Conservation (phyloP, 35 echinoderm and acorn worm species). For the Hemicentrotus pulcherrimus region DNA sequence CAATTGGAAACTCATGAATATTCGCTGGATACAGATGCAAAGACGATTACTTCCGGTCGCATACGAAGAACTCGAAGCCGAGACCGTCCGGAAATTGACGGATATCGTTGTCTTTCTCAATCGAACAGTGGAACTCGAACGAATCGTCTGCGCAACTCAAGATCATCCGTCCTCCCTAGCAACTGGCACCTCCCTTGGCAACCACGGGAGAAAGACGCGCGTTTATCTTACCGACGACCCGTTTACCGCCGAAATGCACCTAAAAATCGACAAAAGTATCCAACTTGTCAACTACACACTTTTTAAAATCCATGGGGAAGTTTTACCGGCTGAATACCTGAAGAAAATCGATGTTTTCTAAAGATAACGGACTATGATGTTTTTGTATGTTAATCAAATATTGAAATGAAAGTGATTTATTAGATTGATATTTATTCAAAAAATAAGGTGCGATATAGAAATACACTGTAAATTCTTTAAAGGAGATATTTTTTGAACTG, state of each 20-base stretch:
- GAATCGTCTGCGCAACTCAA: conserved; percentile 67
- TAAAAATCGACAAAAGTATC: conserved; percentile 53
- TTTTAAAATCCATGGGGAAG: neutral
- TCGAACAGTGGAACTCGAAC: conserved; percentile 3
- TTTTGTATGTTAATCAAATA: too few species aligned
- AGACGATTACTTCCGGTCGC: conserved; percentile 31
- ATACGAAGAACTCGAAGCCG: conserved; percentile 70
- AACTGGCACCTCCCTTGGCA: conserved; percentile 62
- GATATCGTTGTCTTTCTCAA: conserved; percentile 70
- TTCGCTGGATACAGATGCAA: conserved; percentile 54
- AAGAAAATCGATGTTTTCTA: conserved; percentile 32
- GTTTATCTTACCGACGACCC: conserved; percentile 70
- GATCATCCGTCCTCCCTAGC: conserved; percentile 71
- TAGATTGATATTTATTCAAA: too few species aligned
- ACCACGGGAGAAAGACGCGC: conserved; percentile 58
- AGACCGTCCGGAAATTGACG: conserved; percentile 55
- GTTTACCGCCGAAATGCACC: conserved; percentile 36
- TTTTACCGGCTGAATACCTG: conserved; percentile 58
- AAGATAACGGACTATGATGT: neutral
- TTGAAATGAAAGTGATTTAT: too few species aligned
- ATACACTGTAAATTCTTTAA: too few species aligned
- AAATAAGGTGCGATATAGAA: neutral
- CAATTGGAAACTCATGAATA: conserved; percentile 51
- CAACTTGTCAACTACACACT: conserved; percentile 62
- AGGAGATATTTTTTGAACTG: neutral